phyloP scores from a whole-genome alignment of 2,888 invertebrate genomes.

The Hydriomena furcata region DNA sequence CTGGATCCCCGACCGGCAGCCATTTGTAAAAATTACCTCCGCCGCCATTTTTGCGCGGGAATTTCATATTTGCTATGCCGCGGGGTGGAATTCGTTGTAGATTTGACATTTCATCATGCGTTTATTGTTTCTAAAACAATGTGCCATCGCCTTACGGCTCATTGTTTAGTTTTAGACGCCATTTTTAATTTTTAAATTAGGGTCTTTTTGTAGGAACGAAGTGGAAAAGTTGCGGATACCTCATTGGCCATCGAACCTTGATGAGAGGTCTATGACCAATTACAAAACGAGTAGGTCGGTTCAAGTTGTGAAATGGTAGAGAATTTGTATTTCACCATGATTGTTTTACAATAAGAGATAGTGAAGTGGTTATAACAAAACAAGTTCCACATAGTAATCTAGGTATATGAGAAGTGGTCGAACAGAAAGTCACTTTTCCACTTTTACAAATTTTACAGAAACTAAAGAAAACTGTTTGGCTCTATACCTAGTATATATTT shows the following conservation, averaged over 20 bases:
- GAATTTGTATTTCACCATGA: no score
- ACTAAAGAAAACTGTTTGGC: no score
- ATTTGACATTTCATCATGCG: slow-evolving; percentile 73
- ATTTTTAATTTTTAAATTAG: slow-evolving; percentile 76
- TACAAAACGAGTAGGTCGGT: background rate
- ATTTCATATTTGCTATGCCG: slow-evolving; percentile 79
- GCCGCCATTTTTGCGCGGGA: slow-evolving; percentile 80
- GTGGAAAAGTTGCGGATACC: slow-evolving; percentile 41
- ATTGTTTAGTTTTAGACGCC: slow-evolving; percentile 68
- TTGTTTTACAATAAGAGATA: no score
- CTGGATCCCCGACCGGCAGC: slow-evolving; percentile 69
- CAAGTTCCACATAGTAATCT: no score
- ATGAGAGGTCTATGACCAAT: slow-evolving; percentile 5
- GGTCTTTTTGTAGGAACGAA: slow-evolving; percentile 48
- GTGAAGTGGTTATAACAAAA: no score
- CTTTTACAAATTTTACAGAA: no score
- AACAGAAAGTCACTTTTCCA: no score
- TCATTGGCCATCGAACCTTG: slow-evolving; percentile 40
- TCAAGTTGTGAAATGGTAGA: no score
- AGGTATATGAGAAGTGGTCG: no score
- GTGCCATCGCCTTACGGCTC: slow-evolving; percentile 65
- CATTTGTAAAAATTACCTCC: slow-evolving; percentile 82
- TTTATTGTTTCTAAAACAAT: slow-evolving; percentile 80
- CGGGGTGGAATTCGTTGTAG: slow-evolving; percentile 68
- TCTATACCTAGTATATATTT: no score